A percentile compares a stretch with the other conserved stretches of the same genome.
Evolutionary conservation across 2,113 vertebrate genomes (phyloP).

Genomic region (Cyprinodon brontotheroides): DNA sequence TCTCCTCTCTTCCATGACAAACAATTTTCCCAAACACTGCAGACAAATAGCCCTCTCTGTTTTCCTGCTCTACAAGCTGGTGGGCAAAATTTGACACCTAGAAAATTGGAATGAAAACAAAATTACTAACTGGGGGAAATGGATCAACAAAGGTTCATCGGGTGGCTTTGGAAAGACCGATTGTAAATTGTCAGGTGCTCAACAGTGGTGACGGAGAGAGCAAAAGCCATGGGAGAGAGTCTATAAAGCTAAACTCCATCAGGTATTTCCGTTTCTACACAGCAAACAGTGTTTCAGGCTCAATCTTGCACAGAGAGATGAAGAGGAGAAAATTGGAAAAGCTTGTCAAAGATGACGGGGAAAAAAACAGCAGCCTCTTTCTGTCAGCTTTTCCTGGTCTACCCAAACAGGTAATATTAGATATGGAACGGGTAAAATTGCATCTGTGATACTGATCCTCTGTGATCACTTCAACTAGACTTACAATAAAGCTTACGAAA

Average conservation of each 20-base stretch:
- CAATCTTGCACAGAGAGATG: not conserved
- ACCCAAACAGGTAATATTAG: conserved; percentile 29
- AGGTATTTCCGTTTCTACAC: not conserved
- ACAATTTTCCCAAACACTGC: conserved; percentile 4
- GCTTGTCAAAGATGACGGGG: not conserved
- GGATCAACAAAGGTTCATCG: not conserved
- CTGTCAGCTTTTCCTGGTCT: conserved; percentile 4
- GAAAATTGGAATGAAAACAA: conserved; percentile 16
- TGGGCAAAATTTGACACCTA: not conserved
- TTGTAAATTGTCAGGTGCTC: conserved; percentile 3
- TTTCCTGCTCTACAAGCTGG: conserved; percentile 13
- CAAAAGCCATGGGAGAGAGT: not conserved
- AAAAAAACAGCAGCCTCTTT: not conserved
- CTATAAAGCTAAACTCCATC: not conserved
- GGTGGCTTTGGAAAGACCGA: conserved; percentile 10
- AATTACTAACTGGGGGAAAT: conserved; percentile 4
- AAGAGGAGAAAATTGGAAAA: conserved; percentile 14
- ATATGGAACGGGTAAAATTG: conserved; percentile 27
- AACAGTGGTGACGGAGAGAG: conserved; percentile 1
- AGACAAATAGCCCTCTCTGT: conserved; percentile 41
- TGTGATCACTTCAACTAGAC: conserved; percentile 26
- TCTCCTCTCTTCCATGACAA: conserved; percentile 17
- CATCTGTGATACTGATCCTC: conserved; percentile 22
- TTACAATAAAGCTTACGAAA: not conserved
- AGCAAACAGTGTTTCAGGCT: conserved; percentile 8